phyloP scores from a whole-genome alignment of 2,797 vertebrate species.

The Passerculus sandwichensis region DNA sequence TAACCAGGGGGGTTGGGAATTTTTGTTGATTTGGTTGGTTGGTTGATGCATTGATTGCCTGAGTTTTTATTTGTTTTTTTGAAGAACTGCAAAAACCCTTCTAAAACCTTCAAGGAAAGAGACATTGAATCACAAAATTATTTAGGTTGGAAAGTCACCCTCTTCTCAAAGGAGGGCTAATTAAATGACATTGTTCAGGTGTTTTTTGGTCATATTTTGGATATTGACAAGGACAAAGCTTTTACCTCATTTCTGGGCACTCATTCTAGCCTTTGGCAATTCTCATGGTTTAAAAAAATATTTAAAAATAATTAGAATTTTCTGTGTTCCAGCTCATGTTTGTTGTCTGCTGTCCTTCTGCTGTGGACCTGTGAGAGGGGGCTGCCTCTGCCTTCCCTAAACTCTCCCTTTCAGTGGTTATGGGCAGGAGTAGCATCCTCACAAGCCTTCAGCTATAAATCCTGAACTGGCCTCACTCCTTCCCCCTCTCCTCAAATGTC shows the following conservation, averaged over 20 bases:
- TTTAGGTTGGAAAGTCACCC: not conserved
- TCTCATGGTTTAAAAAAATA: not conserved
- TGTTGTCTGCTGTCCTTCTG: not conserved
- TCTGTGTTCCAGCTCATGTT: not conserved
- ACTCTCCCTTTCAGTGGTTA: not conserved
- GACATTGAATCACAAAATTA: not conserved
- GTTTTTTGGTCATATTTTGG: not conserved
- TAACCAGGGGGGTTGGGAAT: fast-evolving
- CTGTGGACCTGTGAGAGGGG: not conserved
- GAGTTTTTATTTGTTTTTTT: not conserved
- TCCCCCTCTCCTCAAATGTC: fast-evolving
- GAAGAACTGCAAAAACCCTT: not conserved
- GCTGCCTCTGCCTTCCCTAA: not conserved
- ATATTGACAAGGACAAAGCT: not conserved
- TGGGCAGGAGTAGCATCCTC: not conserved
- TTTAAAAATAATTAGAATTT: not conserved
- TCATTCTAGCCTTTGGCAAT: not conserved
- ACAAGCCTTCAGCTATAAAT: not conserved
- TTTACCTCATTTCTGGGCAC: not conserved
- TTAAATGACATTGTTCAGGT: not conserved
- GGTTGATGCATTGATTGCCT: not conserved
- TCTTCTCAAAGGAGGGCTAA: not conserved
- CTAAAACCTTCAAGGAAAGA: not conserved
- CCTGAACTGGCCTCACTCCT: not conserved
- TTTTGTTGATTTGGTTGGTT: not conserved